Evolutionary conservation across 2,797 vertebrate genomes (phyloP).

Genomic region (Sebastes matsubarae): DNA sequence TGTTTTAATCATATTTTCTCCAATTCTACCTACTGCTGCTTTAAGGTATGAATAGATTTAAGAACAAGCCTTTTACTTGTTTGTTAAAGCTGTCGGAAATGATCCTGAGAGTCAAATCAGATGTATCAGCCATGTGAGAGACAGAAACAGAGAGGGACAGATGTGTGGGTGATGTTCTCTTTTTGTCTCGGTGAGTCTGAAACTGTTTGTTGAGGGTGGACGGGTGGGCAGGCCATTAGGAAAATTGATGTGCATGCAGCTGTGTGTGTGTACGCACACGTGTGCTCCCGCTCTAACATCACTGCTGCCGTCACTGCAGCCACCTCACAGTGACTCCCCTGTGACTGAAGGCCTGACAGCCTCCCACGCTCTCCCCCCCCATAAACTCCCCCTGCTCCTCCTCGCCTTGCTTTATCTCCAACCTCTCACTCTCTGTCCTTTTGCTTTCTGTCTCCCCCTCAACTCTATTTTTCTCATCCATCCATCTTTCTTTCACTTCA

Average conservation of each 20-base stretch:
- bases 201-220: constrained; percentile 55
- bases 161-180: constrained; percentile 57
- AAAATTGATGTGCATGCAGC: constrained; percentile 58
- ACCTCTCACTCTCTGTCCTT: neutral
- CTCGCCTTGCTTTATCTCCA: constrained; percentile 31
- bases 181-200: constrained; percentile 54
- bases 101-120: neutral
- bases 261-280: constrained; percentile 33
- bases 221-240: constrained; percentile 65
- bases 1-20: accelerated
- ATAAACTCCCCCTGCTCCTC: constrained; percentile 47
- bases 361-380: constrained; percentile 65
- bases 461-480: constrained; percentile 26
- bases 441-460: constrained; percentile 18
- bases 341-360: constrained; percentile 78
- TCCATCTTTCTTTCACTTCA: constrained; percentile 27
- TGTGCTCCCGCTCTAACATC: constrained; percentile 65
- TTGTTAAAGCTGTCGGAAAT: neutral
- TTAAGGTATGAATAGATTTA: too few relatives aligned
- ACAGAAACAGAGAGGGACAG: constrained; percentile 19
- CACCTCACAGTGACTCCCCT: constrained; percentile 77
- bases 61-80: neutral
- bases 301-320: constrained; percentile 78
- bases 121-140: neutral
- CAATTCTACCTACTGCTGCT: too few relatives aligned